Evolutionary conservation across 2,888 invertebrate species (phyloP), one percentile per base, ranked within the genome.

Genomic region (Macrosiphum euphorbiae): DNA sequence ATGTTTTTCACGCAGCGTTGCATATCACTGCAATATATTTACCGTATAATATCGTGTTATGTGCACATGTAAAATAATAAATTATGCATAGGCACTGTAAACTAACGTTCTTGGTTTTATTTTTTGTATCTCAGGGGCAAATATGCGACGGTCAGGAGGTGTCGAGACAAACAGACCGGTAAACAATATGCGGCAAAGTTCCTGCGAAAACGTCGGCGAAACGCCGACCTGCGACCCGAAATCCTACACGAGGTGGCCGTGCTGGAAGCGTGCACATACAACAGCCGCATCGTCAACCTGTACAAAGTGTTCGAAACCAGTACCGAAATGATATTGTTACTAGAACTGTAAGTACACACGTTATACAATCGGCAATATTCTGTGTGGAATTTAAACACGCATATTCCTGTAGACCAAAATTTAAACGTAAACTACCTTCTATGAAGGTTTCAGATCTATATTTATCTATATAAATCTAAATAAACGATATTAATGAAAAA

Each of bases 141-240:
- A 96, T 99, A 99, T 96, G 99, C 99, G 90, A 98, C 99, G 95
- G 99, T 99, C 95, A 97, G 98, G 95, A 97, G 98, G 96, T 98
- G 98, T 96, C 97, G 98, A 61, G 98, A 99, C 96, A 97, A 98
- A 96, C 97, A 97, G 95, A 98, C 98, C 93, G 98, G 98, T 94
- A 97, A 97, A 95, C 98, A 98, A 96, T 99, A 98, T 96, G 99
- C 99, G n/a, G 99, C 99, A 95, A 99, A 99, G 96, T 98, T 98
- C 96, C 98, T 99, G 95, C 98, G 98, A 96, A 98, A 99, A 96
- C 97, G 99, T 95, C 97, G 99, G 96, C 97, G 98, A 95, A 98
- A 98, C 95, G 97, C 97, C 95, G 98, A 98, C 96, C 98, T 98
- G 95, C 97, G 97, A 95, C 97, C 98, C 95, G 98, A 99, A 96